These are phyloP conservation scores for Pelvicachromis taeniatus DNA, from an alignment of 2,113 vertebrate genomes.

Conservation along the genomic window DNA sequence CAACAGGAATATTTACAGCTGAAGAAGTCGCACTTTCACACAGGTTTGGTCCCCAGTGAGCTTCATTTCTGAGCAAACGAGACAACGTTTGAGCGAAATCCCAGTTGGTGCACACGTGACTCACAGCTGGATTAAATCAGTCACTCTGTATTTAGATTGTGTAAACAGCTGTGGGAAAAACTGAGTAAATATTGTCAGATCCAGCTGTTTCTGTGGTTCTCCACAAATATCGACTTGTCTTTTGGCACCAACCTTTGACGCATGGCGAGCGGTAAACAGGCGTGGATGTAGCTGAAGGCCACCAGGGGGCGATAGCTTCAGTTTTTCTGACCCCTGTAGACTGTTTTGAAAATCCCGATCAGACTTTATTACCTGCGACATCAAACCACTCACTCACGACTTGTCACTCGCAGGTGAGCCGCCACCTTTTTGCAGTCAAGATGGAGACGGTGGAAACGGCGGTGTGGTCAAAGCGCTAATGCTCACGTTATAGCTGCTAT, in stretches of 20 bases:
- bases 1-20: neutral
- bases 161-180: too few species aligned
- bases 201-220: neutral
- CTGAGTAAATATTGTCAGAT: neutral
- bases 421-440: neutral
- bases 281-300: neutral
- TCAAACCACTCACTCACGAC: neutral
- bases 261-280: neutral
- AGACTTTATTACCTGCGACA: neutral
- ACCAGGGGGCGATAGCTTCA: neutral
- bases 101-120: neutral
- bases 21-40: neutral
- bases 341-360: neutral
- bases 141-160: neutral
- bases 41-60: neutral
- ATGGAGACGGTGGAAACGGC: neutral
- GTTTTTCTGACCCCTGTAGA: neutral
- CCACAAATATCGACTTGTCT: neutral
- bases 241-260: neutral
- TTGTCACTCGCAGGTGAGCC: too few species aligned
- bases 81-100: neutral
- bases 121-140: neutral
- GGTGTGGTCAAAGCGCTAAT: accelerated
- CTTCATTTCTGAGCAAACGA: neutral
- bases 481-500: neutral